Evolutionary conservation across 1,140 invertebrate genomes (phyloP), one percentile per base, ranked within the genome.

Genomic region (Drosophila pseudoobscura): DNA sequence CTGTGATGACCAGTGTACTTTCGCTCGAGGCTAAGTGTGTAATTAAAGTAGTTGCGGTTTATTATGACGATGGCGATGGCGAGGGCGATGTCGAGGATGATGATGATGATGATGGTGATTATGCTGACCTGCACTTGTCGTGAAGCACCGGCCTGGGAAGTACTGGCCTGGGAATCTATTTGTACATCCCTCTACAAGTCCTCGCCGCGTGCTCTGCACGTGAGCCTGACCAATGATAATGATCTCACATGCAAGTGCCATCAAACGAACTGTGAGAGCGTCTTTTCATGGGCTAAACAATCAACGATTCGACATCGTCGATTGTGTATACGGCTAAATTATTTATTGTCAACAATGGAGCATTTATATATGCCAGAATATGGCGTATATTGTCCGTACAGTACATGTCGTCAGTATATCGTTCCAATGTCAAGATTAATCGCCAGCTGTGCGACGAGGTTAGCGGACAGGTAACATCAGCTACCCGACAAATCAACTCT

Each of bases 371-470:
- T 63, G 52, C 70, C 76, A 75, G 13, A 56, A 31, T 39, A 44
- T 3, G 63, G 45, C 49, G 58, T 47, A 47, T 57, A 47, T 55
- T 49, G 24, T 13, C 9, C 7, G 50, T 63, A 62, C 22, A 31
- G 11, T 41, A 43, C 24, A 29, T 57, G 44, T 46, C 53, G 53
- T 20, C 20, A 65, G 15, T 53, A 59, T 56, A 64, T 57, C 57
- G 58, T 62, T 71, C 83, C 83, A 88, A 88, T 88, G 83, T 89
- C 83, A 88, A 88, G 83, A 88, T 88, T 88, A 88, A 88, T 88
- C 83, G 79, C 75, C 83, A 88, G 83, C 83, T 88, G 83, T 79
- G 74, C 64, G 71, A 88, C 75, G 78, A 88, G 83, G 75, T 75
- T 82, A 63, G 78, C 65, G 68, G 70, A 68, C 80, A 55, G 79